phyloP scores from a whole-genome alignment of 2,797 vertebrate species.

The Chrysocyon brachyurus region DNA sequence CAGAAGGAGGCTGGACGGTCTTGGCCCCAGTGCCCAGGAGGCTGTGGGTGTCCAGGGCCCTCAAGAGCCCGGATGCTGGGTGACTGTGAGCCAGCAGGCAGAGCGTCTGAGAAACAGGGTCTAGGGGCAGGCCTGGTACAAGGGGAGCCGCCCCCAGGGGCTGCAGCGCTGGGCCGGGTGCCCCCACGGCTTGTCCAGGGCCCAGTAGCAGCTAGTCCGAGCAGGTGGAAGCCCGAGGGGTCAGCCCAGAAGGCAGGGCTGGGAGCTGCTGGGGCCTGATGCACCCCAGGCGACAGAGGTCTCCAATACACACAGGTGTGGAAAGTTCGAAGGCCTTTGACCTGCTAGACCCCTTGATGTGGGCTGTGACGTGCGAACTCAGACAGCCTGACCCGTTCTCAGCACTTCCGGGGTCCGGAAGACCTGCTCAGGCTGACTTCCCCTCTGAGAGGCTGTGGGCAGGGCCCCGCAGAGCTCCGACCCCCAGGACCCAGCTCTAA shows the following conservation, averaged over 20 bases:
- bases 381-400: constrained; percentile 60
- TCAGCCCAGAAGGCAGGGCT: neutral
- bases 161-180: neutral
- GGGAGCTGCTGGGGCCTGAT: neutral
- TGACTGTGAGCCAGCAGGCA: neutral
- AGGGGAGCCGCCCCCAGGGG: neutral
- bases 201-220: neutral
- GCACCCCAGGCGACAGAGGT: neutral
- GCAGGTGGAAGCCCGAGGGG: neutral
- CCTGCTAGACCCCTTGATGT: constrained; percentile 70
- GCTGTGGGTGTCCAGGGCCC: neutral
- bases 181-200: accelerated
- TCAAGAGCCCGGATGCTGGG: neutral
- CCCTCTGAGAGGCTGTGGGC: constrained; percentile 61
- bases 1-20: neutral
- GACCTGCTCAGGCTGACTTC: constrained; percentile 64
- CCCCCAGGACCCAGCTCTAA: accelerated
- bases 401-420: constrained; percentile 74
- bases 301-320: neutral
- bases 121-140: neutral
- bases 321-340: constrained; percentile 43
- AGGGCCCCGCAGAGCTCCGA: neutral
- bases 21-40: neutral
- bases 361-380: constrained; percentile 58
- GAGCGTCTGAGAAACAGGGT: neutral